phyloP scores from a whole-genome alignment of 2,888 invertebrate species.

The Notodonta dromedarius region DNA sequence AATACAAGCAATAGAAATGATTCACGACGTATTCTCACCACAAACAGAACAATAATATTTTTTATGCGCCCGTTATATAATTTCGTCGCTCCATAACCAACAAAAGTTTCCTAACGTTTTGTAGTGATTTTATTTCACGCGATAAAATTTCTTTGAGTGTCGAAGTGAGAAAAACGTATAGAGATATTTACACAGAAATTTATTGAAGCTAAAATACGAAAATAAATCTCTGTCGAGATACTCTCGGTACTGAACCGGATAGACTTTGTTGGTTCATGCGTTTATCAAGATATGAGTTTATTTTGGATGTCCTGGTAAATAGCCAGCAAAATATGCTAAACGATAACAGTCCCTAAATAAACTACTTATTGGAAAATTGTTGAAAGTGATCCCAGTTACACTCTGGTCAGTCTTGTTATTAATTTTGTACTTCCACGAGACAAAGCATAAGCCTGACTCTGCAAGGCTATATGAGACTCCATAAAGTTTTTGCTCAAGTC shows the following conservation, averaged over 20 bases:
- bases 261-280: background rate
- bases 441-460: too few species aligned
- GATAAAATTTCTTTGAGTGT: constrained; percentile 21
- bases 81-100: constrained; percentile 26
- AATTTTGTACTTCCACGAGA: too few species aligned
- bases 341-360: too few species aligned
- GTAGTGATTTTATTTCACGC: constrained; percentile 28
- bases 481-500: too few species aligned
- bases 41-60: constrained; percentile 33
- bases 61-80: constrained; percentile 33
- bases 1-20: constrained; percentile 34
- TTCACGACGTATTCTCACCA: constrained; percentile 26
- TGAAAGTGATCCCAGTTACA: too few species aligned
- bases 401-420: too few species aligned
- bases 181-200: constrained; percentile 5
- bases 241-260: background rate
- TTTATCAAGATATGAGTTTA: too few species aligned
- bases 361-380: too few species aligned
- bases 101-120: constrained; percentile 30
- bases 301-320: too few species aligned
- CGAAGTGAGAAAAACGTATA: constrained; percentile 10
- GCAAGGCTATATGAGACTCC: too few species aligned
- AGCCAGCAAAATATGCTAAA: too few species aligned
- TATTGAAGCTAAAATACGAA: background rate
- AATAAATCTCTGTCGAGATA: background rate